phyloP scores from a whole-genome alignment of 1,140 invertebrate species.

The Melipona quadrifasciata region DNA sequence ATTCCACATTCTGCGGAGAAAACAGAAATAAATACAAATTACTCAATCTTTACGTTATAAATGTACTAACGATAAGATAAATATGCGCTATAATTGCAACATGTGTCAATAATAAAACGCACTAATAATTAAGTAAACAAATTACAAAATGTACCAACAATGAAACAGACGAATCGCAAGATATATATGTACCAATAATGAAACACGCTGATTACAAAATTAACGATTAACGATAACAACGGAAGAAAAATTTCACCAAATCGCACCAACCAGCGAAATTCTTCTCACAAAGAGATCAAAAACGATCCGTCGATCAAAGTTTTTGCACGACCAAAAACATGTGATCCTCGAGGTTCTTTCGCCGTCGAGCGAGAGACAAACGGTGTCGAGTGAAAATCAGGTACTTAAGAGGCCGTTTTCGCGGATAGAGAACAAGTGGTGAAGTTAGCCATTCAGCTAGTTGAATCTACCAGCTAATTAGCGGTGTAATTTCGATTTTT shows the following conservation, averaged over 20 bases:
- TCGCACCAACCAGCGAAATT: background rate
- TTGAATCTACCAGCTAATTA: conserved; percentile 24
- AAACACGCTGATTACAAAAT: background rate
- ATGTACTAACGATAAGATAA: too few species aligned
- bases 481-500: conserved; percentile 40
- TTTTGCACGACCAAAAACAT: background rate
- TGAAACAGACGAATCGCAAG: too few species aligned
- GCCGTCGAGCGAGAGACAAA: conserved; percentile 4
- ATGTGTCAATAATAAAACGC: too few species aligned
- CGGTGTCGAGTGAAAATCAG: conserved; percentile 14
- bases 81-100: too few species aligned
- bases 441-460: background rate
- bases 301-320: too few species aligned
- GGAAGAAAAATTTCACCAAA: background rate
- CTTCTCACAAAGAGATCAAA: background rate
- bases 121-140: too few species aligned
- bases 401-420: conserved; percentile 4
- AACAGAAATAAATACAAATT: too few species aligned
- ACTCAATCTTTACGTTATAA: too few species aligned
- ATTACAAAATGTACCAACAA: too few species aligned
- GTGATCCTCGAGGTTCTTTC: conserved; percentile 13
- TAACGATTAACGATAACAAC: too few species aligned
- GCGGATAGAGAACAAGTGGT: background rate
- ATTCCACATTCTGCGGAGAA: too few species aligned
- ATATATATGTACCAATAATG: background rate